Percentiles rank a stretch among this genome's conserved stretches.
Evolutionary conservation across 2,888 invertebrate species (phyloP).

Genomic region (Pseudeuparius sepicola): DNA sequence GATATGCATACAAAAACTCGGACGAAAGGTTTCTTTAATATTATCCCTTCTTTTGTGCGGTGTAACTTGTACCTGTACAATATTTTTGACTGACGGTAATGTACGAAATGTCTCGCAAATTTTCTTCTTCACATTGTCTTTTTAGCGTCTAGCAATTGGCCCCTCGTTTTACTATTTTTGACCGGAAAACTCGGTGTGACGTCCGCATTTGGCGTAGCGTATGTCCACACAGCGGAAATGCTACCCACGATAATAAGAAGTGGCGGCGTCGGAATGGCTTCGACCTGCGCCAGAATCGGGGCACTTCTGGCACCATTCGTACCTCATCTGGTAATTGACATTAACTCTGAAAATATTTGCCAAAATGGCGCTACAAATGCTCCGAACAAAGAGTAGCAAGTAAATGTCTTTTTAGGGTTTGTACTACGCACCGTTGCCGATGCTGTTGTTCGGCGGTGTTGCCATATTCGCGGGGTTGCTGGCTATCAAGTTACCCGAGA

Average conservation of each 20-base stretch:
- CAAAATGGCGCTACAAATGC: no score
- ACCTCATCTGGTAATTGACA: constrained; percentile 43
- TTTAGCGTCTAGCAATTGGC: constrained; percentile 39
- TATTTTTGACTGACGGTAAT: constrained; percentile 43
- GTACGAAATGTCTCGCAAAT: no score
- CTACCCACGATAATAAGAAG: constrained; percentile 46
- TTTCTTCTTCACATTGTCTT: no score
- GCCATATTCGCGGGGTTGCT: constrained; percentile 44
- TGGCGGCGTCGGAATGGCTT: constrained; percentile 50
- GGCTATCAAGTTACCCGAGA: constrained; percentile 52
- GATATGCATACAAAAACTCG: constrained; percentile 43
- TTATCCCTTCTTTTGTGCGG: constrained; percentile 39
- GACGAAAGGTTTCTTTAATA: constrained; percentile 43
- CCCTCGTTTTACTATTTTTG: constrained; percentile 46
- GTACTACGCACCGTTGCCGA: constrained; percentile 35
- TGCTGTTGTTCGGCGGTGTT: constrained; percentile 45
- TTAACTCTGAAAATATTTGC: no score
- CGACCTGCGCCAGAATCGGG: constrained; percentile 49
- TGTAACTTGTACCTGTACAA: constrained; percentile 45
- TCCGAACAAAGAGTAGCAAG: no score
- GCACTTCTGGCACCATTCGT: constrained; percentile 53
- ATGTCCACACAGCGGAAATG: constrained; percentile 51
- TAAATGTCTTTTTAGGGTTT: constrained; percentile 41
- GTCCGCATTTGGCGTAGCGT: constrained; percentile 51
- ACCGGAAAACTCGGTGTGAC: constrained; percentile 55